phyloP scores from a whole-genome alignment of 2,888 invertebrate species.

The Parnassius glacialis region DNA sequence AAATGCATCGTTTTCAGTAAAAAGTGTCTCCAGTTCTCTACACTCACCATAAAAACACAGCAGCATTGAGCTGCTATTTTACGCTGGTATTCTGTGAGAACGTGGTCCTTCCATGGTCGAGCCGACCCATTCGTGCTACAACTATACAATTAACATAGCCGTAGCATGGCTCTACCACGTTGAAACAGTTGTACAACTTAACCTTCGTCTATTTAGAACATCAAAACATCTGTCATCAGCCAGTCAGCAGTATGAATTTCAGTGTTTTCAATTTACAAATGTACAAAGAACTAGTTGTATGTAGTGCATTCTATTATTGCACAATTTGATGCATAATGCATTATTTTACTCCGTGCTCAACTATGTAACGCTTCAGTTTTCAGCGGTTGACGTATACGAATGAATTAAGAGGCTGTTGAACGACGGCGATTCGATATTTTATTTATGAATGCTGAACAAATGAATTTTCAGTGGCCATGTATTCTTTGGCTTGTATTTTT shows the following conservation, averaged over 20 bases:
- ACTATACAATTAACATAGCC: too few relatives aligned
- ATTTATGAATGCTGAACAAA: slow-evolving; percentile 30
- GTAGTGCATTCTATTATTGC: slow-evolving; percentile 33
- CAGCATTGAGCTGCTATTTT: too few relatives aligned
- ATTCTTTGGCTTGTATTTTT: slow-evolving; percentile 28
- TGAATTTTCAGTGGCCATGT: slow-evolving; percentile 31
- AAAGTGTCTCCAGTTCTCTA: too few relatives aligned
- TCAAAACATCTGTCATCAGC: background rate
- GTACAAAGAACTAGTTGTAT: background rate
- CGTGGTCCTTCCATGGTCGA: too few relatives aligned
- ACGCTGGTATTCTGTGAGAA: too few relatives aligned
- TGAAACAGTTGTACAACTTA: too few relatives aligned
- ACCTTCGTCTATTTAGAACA: too few relatives aligned
- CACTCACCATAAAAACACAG: too few relatives aligned
- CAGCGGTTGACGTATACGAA: slow-evolving; percentile 46
- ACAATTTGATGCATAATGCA: slow-evolving; percentile 38
- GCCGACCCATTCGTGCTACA: too few relatives aligned
- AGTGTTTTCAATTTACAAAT: background rate
- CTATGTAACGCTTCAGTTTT: slow-evolving; percentile 34
- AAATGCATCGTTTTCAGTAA: too few relatives aligned
- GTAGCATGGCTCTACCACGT: too few relatives aligned
- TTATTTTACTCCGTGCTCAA: slow-evolving; percentile 33
- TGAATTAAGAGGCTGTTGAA: slow-evolving; percentile 49
- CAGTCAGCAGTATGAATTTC: background rate
- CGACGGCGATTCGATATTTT: slow-evolving; percentile 33